Evolutionary conservation across 2,797 vertebrate species (phyloP).

Genomic region (Orestias chungarensis): DNA sequence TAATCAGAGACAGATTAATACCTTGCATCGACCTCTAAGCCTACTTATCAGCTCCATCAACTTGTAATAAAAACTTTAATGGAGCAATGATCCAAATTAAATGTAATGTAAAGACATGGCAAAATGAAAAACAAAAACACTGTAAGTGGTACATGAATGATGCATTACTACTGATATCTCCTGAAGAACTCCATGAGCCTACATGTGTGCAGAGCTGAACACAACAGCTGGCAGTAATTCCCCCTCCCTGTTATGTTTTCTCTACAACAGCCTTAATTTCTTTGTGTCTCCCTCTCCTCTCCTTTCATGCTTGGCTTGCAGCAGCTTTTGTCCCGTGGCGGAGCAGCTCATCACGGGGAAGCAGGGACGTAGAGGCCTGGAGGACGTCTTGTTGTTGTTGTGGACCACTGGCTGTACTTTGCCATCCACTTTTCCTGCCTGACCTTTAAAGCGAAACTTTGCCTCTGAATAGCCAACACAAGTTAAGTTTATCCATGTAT

Average conservation of each 20-base stretch:
- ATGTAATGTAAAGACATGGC: constrained; percentile 10
- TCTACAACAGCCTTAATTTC: constrained; percentile 66
- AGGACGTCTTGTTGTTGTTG: constrained; percentile 28
- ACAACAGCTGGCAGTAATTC: constrained; percentile 76
- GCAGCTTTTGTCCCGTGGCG: constrained; percentile 73
- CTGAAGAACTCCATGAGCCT: constrained; percentile 35
- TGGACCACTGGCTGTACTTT: constrained; percentile 38
- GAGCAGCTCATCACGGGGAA: constrained; percentile 47
- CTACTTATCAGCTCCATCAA: neutral
- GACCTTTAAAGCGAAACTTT: neutral
- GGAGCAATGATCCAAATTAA: constrained; percentile 6
- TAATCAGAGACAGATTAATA: constrained; percentile 14
- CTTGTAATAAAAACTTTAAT: constrained; percentile 1
- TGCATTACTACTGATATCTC: constrained; percentile 29
- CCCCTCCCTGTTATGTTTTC: constrained; percentile 64
- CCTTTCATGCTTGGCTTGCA: constrained; percentile 79
- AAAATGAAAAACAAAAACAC: constrained; percentile 19
- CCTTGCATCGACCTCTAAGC: neutral
- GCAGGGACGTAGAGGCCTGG: constrained; percentile 14
- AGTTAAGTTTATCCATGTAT: too few species aligned
- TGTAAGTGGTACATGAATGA: constrained; percentile 32
- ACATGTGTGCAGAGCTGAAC: constrained; percentile 46
- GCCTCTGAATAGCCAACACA: neutral
- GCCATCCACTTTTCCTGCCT: too few species aligned
- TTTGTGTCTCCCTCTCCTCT: constrained; percentile 59